Percentiles rank a stretch among this genome's conserved stretches.
phyloP scores from a whole-genome alignment of 2,797 vertebrate genomes.

The Numenius phaeopus region DNA sequence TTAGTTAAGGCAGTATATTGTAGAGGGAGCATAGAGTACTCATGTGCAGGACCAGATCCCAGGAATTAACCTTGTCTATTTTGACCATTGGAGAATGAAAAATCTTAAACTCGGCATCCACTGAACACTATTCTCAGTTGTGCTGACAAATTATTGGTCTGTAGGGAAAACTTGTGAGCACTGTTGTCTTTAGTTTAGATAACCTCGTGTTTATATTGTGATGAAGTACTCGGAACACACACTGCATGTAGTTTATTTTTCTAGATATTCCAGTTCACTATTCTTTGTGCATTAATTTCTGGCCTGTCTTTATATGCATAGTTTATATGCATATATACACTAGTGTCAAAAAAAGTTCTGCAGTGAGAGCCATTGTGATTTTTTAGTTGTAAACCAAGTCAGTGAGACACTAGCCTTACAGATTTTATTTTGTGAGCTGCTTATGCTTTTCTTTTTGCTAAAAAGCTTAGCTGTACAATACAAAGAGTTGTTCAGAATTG shows the following conservation, averaged over 20 bases:
- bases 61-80: slow-evolving; percentile 35
- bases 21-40: background rate
- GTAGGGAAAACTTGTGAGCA: background rate
- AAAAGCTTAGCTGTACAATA: background rate
- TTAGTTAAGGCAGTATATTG: background rate
- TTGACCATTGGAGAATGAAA: background rate
- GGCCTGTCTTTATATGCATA: background rate
- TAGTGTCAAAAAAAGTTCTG: background rate
- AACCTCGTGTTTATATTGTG: background rate
- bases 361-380: background rate
- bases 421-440: slow-evolving; percentile 46
- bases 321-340: background rate
- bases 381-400: slow-evolving; percentile 25
- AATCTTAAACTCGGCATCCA: background rate
- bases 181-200: background rate
- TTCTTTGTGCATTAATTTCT: background rate
- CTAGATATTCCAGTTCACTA: background rate
- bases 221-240: background rate
- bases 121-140: background rate
- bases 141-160: background rate
- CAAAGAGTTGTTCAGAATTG: slow-evolving; percentile 24
- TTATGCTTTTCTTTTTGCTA: slow-evolving; percentile 39
- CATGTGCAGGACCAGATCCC: background rate
- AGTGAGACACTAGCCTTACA: slow-evolving; percentile 4
- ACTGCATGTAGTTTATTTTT: background rate